These are phyloP conservation scores for Chaetodon auriga DNA, from an alignment of 2,113 vertebrate species.

Conservation along the genomic window DNA sequence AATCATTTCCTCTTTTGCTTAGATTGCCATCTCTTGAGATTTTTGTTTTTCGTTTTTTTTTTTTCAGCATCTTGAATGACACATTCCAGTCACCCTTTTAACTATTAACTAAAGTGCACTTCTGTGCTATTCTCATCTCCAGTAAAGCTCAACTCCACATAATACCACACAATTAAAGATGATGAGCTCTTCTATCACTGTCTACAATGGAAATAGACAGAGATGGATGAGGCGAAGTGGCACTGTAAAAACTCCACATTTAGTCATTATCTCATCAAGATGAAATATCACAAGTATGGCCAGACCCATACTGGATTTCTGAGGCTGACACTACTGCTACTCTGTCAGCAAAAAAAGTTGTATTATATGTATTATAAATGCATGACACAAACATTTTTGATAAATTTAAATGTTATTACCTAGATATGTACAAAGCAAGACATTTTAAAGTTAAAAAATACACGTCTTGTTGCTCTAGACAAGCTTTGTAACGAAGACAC, in stretches of 20 bases:
- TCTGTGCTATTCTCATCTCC: constrained; percentile 42
- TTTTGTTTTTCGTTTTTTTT: background rate
- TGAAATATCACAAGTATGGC: background rate
- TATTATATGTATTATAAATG: too few relatives aligned
- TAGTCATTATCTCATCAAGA: constrained; percentile 12
- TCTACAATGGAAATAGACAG: constrained; percentile 15
- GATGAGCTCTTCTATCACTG: constrained; percentile 41
- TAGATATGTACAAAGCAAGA: too few relatives aligned
- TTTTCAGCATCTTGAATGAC: background rate
- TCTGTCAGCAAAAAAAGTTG: too few relatives aligned
- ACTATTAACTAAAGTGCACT: constrained; percentile 59
- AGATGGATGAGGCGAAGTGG: constrained; percentile 28
- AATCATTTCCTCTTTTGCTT: constrained; percentile 50
- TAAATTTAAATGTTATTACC: too few relatives aligned
- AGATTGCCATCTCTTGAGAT: background rate
- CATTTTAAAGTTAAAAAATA: too few relatives aligned
- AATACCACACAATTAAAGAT: constrained; percentile 52
- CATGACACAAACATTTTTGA: too few relatives aligned
- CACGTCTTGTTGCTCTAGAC: too few relatives aligned
- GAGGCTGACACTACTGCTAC: background rate
- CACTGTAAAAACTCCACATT: constrained; percentile 8
- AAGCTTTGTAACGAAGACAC: background rate
- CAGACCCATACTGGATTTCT: background rate
- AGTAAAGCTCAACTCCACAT: constrained; percentile 23
- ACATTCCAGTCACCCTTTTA: constrained; percentile 44